phyloP scores from a whole-genome alignment of 2,888 invertebrate genomes.

The Apeira syringaria region DNA sequence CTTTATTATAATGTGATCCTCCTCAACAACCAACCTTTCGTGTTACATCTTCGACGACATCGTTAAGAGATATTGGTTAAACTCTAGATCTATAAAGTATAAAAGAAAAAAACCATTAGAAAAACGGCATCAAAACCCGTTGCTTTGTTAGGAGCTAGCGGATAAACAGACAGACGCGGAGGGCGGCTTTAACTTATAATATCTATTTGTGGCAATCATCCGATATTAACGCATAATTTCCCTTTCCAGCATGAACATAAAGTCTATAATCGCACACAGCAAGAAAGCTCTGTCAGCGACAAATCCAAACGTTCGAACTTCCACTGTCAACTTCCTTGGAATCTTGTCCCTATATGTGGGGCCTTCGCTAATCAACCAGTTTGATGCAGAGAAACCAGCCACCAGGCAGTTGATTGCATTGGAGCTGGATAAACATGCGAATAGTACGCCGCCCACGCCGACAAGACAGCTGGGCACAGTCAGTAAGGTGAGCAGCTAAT shows the following conservation, averaged over 20 bases:
- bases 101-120: too few species aligned
- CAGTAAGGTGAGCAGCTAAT: slow-evolving; percentile 63
- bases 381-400: slow-evolving; percentile 94
- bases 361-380: slow-evolving; percentile 88
- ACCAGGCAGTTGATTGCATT: slow-evolving; percentile 92
- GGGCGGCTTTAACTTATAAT: too few species aligned
- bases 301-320: slow-evolving; percentile 92
- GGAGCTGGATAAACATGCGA: slow-evolving; percentile 92
- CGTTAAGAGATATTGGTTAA: too few species aligned
- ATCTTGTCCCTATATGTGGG: slow-evolving; percentile 93
- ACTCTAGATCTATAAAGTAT: too few species aligned
- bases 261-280: slow-evolving; percentile 88
- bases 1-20: too few species aligned
- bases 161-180: too few species aligned
- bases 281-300: slow-evolving; percentile 93
- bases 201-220: too few species aligned
- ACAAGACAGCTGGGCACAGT: slow-evolving; percentile 83
- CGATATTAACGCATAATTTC: background rate
- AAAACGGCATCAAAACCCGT: too few species aligned
- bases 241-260: slow-evolving; percentile 85
- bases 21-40: too few species aligned
- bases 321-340: slow-evolving; percentile 89
- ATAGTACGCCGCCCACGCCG: slow-evolving; percentile 90
- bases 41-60: too few species aligned
- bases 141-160: too few species aligned